Percentiles rank a stretch among this genome's conserved stretches.
These are phyloP conservation scores for Uropsilus gracilis DNA, from an alignment of 2,113 vertebrate genomes.

Conservation along the genomic window DNA sequence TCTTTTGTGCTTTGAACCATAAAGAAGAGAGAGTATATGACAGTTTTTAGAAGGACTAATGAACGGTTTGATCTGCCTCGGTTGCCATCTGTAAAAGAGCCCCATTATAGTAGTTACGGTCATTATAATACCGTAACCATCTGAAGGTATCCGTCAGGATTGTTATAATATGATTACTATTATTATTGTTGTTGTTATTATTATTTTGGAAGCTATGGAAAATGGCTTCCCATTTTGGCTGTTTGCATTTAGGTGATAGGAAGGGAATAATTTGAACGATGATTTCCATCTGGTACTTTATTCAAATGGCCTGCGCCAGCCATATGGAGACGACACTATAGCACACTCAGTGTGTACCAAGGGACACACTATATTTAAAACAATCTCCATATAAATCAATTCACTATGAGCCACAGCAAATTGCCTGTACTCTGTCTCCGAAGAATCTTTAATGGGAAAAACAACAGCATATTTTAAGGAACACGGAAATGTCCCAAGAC, in stretches of 20 bases:
- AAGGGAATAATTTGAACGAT: constrained; percentile 46
- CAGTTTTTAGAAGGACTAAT: constrained; percentile 67
- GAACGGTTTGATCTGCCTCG: constrained; percentile 64
- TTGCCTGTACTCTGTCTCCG: not conserved
- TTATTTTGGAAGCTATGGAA: constrained; percentile 64
- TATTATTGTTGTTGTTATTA: constrained; percentile 44
- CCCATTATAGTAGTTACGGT: constrained; percentile 64
- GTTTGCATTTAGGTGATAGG: constrained; percentile 55
- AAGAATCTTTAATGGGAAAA: constrained; percentile 7
- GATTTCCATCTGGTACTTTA: constrained; percentile 67
- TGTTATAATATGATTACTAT: constrained; percentile 26
- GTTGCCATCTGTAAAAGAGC: constrained; percentile 66
- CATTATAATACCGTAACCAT: constrained; percentile 50
- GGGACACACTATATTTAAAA: not conserved
- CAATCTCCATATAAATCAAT: constrained; percentile 9
- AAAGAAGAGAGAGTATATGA: constrained; percentile 69
- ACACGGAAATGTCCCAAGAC: not conserved
- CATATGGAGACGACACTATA: not conserved
- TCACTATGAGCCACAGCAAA: not conserved
- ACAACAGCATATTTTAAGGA: not conserved
- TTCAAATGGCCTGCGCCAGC: constrained; percentile 27
- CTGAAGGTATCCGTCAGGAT: constrained; percentile 51
- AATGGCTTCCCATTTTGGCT: constrained; percentile 47
- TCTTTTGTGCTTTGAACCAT: constrained; percentile 67
- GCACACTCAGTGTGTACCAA: not conserved